Evolutionary conservation across 2,888 invertebrate genomes (phyloP).

Genomic region (Cryptocheilus praepositus): DNA sequence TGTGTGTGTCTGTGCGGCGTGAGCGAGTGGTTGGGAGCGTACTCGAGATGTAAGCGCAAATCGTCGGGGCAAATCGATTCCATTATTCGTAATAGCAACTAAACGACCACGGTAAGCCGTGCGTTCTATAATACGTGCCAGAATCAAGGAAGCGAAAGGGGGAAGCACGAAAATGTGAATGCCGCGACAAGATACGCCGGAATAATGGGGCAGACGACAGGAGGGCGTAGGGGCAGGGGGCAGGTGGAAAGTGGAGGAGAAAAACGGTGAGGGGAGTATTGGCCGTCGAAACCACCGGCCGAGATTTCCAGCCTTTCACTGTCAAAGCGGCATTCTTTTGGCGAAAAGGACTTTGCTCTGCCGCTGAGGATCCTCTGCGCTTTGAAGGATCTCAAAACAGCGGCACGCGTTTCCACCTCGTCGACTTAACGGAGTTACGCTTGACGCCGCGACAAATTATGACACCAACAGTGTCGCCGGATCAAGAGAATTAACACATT

Average conservation of each 20-base stretch:
- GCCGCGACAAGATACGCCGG: constrained; percentile 19
- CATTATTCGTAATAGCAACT: constrained; percentile 42
- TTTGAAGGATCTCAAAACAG: too few relatives aligned
- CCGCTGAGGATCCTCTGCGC: background rate
- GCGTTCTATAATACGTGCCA: constrained; percentile 26
- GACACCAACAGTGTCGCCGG: too few relatives aligned
- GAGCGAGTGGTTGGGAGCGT: background rate
- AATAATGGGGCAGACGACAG: constrained; percentile 28
- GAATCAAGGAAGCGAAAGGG: constrained; percentile 4
- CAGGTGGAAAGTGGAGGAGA: too few relatives aligned
- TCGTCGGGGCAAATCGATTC: constrained; percentile 45
- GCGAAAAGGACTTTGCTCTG: constrained; percentile 1
- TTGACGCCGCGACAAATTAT: too few relatives aligned
- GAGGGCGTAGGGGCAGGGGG: too few relatives aligned
- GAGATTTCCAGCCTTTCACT: constrained; percentile 5
- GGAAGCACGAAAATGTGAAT: constrained; percentile 20
- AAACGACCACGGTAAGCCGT: constrained; percentile 35
- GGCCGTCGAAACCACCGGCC: background rate
- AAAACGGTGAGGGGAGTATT: background rate
- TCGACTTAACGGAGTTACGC: too few relatives aligned
- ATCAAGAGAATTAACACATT: too few relatives aligned
- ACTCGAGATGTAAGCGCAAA: constrained; percentile 19
- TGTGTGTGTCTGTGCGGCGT: too few relatives aligned
- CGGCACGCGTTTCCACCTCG: too few relatives aligned
- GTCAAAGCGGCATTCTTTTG: background rate